phyloP scores from a whole-genome alignment of 2,113 vertebrate genomes.

The Puma concolor region DNA sequence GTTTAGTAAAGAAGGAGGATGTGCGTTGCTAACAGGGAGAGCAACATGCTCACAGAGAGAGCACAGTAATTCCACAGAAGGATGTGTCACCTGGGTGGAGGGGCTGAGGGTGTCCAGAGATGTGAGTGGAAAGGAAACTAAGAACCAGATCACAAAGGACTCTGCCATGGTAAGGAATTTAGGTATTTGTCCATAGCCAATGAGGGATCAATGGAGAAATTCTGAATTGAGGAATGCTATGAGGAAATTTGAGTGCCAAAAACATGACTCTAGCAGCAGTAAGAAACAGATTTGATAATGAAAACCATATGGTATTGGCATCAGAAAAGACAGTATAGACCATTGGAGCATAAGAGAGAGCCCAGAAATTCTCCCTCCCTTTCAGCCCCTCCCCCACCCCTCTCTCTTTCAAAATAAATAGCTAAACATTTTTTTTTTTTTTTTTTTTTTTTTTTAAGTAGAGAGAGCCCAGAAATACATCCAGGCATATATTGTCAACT shows the following conservation, averaged over 20 bases:
- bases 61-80: not conserved
- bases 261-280: not conserved
- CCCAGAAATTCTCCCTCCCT: not conserved
- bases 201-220: not conserved
- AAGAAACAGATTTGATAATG: not conserved
- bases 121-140: not conserved
- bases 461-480: not conserved
- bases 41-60: not conserved
- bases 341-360: not conserved
- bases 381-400: too few relatives aligned
- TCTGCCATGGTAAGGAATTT: not conserved
- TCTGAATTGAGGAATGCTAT: not conserved
- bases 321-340: not conserved
- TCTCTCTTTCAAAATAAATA: too few relatives aligned
- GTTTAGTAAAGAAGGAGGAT: not conserved
- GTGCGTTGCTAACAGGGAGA: accelerated
- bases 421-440: too few relatives aligned
- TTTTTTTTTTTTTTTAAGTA: too few relatives aligned
- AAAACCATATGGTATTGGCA: not conserved
- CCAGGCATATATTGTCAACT: not conserved
- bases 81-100: not conserved
- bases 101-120: not conserved
- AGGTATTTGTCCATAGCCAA: not conserved
- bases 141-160: not conserved
- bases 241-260: not conserved